A percentile compares a stretch with the other conserved stretches of the same genome.
Conservation (phyloP, 2,888 invertebrate genomes). For the Nysson spinosus region DNA sequence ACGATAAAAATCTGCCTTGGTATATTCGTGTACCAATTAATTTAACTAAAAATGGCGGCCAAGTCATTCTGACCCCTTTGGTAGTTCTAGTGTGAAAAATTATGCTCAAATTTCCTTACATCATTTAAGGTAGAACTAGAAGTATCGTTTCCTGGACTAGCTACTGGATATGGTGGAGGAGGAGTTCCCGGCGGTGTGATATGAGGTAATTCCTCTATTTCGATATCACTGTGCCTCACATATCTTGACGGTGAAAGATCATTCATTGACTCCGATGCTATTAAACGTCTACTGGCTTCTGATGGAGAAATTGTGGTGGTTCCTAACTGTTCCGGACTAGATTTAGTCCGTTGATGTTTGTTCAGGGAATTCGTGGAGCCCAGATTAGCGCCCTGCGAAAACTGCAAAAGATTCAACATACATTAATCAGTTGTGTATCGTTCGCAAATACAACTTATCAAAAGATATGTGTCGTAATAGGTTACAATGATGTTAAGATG, state of each 20-base stretch:
- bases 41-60: too few relatives aligned
- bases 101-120: too few relatives aligned
- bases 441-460: too few relatives aligned
- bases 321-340: slow-evolving; percentile 81
- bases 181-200: slow-evolving; percentile 90
- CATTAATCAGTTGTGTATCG: slow-evolving; percentile 7
- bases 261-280: slow-evolving; percentile 81
- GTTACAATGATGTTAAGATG: too few relatives aligned
- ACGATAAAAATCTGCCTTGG: too few relatives aligned
- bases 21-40: too few relatives aligned
- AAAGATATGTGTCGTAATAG: too few relatives aligned
- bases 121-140: slow-evolving; percentile 68
- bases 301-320: slow-evolving; percentile 72
- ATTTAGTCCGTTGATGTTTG: slow-evolving; percentile 83
- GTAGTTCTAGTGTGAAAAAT: too few relatives aligned
- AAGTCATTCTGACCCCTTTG: too few relatives aligned
- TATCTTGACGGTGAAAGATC: slow-evolving; percentile 78
- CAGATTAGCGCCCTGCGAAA: slow-evolving; percentile 72
- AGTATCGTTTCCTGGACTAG: slow-evolving; percentile 68
- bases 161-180: slow-evolving; percentile 87
- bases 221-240: slow-evolving; percentile 67
- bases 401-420: slow-evolving; percentile 49
- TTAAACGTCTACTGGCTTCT: slow-evolving; percentile 78
- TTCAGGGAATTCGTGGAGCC: slow-evolving; percentile 69
- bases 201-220: slow-evolving; percentile 75